phyloP scores from a whole-genome alignment of 2,113 vertebrate genomes.

The Archilochus colubris region DNA sequence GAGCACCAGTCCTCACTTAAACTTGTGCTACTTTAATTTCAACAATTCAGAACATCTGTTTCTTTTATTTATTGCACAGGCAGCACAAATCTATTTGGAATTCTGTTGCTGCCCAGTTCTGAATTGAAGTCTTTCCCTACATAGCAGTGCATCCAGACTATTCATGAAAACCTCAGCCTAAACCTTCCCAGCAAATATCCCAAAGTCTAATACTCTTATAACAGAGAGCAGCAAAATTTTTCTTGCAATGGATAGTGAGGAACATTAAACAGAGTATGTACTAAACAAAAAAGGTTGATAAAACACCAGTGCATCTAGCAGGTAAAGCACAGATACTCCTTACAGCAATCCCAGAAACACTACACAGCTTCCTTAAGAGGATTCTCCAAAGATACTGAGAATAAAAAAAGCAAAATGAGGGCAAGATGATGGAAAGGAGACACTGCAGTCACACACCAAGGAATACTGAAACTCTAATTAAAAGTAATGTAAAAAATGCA shows the following conservation, averaged over 20 bases:
- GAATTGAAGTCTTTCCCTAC: not conserved
- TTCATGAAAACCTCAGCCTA: not conserved
- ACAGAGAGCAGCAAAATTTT: not conserved
- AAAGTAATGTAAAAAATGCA: slow-evolving; percentile 54
- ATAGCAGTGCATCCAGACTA: not conserved
- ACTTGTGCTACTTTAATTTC: not conserved
- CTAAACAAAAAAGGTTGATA: not conserved
- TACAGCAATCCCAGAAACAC: not conserved
- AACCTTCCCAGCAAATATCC: not conserved
- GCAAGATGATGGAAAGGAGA: slow-evolving; percentile 49
- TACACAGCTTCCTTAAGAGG: not conserved
- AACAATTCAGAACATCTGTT: not conserved
- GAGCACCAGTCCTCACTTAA: not conserved
- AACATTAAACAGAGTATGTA: not conserved
- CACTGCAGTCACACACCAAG: not conserved
- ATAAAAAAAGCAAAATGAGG: not conserved
- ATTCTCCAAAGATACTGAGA: not conserved
- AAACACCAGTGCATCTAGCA: not conserved
- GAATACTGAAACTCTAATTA: slow-evolving; percentile 39
- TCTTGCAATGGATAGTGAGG: not conserved
- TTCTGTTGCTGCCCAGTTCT: not conserved
- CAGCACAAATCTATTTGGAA: not conserved
- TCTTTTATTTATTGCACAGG: not conserved
- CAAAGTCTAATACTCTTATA: not conserved
- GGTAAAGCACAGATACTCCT: not conserved